A percentile compares a stretch with the other conserved stretches of the same genome.
Evolutionary conservation across 2,797 vertebrate genomes (phyloP).

Genomic region (Otolemur crassicaudatus): DNA sequence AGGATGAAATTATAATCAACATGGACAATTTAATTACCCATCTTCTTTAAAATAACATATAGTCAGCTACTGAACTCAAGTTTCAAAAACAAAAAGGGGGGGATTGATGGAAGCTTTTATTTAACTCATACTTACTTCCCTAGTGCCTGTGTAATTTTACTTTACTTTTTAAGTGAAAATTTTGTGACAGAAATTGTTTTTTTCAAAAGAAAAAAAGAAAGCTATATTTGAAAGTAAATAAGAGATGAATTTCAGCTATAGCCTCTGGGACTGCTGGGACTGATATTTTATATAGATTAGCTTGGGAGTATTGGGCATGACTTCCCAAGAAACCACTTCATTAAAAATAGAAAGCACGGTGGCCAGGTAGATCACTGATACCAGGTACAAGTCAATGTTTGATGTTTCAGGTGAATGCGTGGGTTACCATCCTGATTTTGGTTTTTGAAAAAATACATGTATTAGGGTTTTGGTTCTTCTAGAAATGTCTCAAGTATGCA

Average conservation of each 20-base stretch:
- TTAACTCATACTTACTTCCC: neutral
- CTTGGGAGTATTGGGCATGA: neutral
- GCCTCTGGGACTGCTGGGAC: neutral
- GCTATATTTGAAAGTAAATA: neutral
- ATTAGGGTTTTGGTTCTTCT: neutral
- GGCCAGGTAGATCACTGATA: neutral
- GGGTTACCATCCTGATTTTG: neutral
- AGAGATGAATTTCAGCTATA: neutral
- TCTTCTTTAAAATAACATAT: constrained; percentile 37
- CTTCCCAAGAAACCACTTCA: neutral
- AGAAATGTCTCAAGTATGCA: neutral
- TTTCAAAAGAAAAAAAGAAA: constrained; percentile 38
- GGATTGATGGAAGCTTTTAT: neutral
- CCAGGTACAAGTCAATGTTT: neutral
- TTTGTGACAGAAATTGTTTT: neutral
- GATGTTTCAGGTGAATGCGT: neutral
- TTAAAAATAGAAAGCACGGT: neutral
- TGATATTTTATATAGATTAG: neutral
- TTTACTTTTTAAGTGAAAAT: neutral
- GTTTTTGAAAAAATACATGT: neutral
- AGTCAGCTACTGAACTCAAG: neutral
- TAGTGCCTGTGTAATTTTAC: neutral
- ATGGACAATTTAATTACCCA: constrained; percentile 31
- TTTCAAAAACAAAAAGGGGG: neutral
- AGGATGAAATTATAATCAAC: constrained; percentile 32